Evolutionary conservation across 1,140 invertebrate genomes (phyloP), one percentile per base, ranked within the genome.

Genomic region (Atta colombica): DNA sequence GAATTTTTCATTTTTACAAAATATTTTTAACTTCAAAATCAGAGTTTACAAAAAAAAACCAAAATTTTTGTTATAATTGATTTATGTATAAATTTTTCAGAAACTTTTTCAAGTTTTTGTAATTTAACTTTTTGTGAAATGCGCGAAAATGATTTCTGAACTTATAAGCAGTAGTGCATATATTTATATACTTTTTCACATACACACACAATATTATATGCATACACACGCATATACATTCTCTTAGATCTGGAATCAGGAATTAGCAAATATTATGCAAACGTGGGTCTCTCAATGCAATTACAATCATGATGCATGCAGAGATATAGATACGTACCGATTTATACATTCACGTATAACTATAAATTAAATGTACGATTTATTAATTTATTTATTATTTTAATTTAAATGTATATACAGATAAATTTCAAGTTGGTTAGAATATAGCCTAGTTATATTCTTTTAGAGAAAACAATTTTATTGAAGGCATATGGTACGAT

Each of bases 221-320:
- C 1, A 49, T 49, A 49, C 12, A 12, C 3, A 10, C 45, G 7
- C 12, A 12, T 8, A 72, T 45, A 31, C 14, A 28, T 65, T 35
- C 18, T 65, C 7, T 65, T 35, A 65, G 63, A 4, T 0, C 7
- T 92, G 92, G 92, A 88, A 93, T 77, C 3, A 87, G 31, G 86
- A 89, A 53, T 35, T 93, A 21, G 88, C 87, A 31, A 8, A 16
- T 0, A 68, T 91, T 18, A 90, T 89, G 14, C 92, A 92, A 82
- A 86, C 89, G 68, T 92, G 91, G 91, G 88, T 87, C 31, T 90
- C 87, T 80, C 92, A 91, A 66, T 93, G 92, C 35, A 8, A 69
- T 12, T 90, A 86, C 35, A 77, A 35, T 0, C 92, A 93, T 66
- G 92, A 93, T 49, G 0, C 16, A 10, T 89, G 88, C 16, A 87